Evolutionary conservation across 2,888 invertebrate genomes (phyloP), one percentile per base, ranked within the genome.

Genomic region (Tridacna crocea): DNA sequence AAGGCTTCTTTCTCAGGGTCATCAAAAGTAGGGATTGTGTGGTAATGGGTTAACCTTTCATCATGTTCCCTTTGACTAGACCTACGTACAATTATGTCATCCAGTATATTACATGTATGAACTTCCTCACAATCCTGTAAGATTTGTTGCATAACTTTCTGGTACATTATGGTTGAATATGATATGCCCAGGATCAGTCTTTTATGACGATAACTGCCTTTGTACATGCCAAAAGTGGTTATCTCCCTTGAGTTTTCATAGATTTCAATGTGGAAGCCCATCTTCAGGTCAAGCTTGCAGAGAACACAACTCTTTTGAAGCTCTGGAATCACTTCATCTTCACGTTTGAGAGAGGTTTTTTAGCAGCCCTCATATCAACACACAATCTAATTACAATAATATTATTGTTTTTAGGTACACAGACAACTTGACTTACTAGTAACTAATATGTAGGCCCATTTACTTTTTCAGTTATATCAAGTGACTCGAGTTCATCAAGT

Each of bases 391-490:
- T 78, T n/a, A n/a, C n/a, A 51, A 13, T 17, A n/a, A n/a, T n/a
- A n/a, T n/a, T n/a, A 51, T 51, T 51, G 51, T 13, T 72, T 79
- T 88, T 88, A 4, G 84, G 88, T 13, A 88, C 87, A 15, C 82
- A 79, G 8, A 88, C 85, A 4, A 85, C 66, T 26, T 84, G 85
- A 46, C 82, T 83, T n/a, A n/a, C n/a, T n/a, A n/a, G n/a, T 13
- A 88, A 81, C 88, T 87, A 88, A n/a, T 77, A 66, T 26, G 74
- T 87, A 8, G 87, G 85, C n/a, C 87, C 87, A n/a, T 82, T 66
- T 11, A 85, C 88, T 60, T 78, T 80, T 77, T 90, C 89, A 26
- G 88, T 88, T 19, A 89, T 83, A 66, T 86, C 85, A 15, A 79
- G 15, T 46, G 77, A n/a, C 72, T 88, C 78, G 13, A 72, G 22